Percentiles rank a stretch among this genome's conserved stretches.
Conservation (phyloP, 2,113 vertebrate species). For the Macrotis lagotis region DNA sequence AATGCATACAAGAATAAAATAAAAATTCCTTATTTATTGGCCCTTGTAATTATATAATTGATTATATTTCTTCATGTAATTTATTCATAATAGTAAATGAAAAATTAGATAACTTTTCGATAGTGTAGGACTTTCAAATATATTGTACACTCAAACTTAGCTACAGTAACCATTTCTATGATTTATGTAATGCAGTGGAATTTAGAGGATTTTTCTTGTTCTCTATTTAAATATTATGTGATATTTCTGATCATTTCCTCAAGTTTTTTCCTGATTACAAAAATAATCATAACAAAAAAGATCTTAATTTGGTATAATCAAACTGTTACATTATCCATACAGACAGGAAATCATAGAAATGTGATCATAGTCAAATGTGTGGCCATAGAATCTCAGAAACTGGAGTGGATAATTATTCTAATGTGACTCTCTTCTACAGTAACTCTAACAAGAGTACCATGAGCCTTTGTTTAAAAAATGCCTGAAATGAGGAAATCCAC, state of each 20-base stretch:
- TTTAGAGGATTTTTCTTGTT: constrained; percentile 27
- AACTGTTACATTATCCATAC: constrained; percentile 14
- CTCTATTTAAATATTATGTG: constrained; percentile 1
- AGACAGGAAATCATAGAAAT: constrained; percentile 14
- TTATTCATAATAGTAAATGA: constrained; percentile 40
- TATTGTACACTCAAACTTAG: constrained; percentile 52
- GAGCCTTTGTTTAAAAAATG: not conserved
- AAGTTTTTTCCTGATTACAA: not conserved
- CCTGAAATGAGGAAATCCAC: not conserved
- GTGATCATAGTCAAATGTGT: not conserved
- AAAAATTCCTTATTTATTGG: constrained; percentile 29
- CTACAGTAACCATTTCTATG: constrained; percentile 9
- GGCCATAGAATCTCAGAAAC: not conserved
- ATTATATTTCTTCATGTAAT: constrained; percentile 51
- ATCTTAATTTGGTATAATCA: constrained; percentile 27
- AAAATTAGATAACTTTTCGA: constrained; percentile 20
- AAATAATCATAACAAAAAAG: constrained; percentile 10
- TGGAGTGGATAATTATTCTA: not conserved
- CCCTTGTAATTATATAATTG: constrained; percentile 59
- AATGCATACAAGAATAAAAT: constrained; percentile 38
- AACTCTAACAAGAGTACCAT: not conserved
- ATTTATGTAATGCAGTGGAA: constrained; percentile 45
- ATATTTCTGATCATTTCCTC: not conserved
- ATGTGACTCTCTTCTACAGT: not conserved
- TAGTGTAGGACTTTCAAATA: constrained; percentile 7